Evolutionary conservation across 2,888 invertebrate genomes (phyloP), one percentile per base, ranked within the genome.

Genomic region (Tanypteryx hageni): DNA sequence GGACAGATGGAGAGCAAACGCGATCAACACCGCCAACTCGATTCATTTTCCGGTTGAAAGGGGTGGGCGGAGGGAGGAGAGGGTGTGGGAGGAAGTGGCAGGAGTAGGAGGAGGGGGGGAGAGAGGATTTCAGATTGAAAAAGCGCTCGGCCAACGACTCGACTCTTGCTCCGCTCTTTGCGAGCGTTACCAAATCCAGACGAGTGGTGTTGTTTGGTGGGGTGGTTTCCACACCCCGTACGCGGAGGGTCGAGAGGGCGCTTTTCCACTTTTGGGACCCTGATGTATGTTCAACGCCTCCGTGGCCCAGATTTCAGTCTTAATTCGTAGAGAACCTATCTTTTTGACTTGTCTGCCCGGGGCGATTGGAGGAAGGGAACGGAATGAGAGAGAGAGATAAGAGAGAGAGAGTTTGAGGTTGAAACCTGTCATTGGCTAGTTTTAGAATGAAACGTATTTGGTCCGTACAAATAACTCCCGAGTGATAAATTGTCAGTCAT

Each of bases 111-210:
- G 22, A 76, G 22, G 9, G 22, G n/a, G 22, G 9, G n/a, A 76
- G 76, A 27, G 76, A 76, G 13, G 76, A 13, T 11, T 76, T 76
- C 13, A 22, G 27, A 13, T 18, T 11, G 76, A 76, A 76, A 27
- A 27, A 76, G 27, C 22, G 13, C 13, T 76, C 9, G 13, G 4
- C 76, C 22, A n/a, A 27, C 76, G 7, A 22, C 18, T 27, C 76
- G 27, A 76, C 27, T 27, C 11, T 14, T 76, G 22, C 76, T 76
- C 18, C 27, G 27, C 22, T 22, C 10, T 14, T 13, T 7, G 76
- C 76, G 76, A 22, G 76, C 22, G 76, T 76, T 76, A 76, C 76
- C 76, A 76, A 76, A 76, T 76, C 76, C 76, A 76, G 76, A 76
- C 27, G 44, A 3, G 76, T 27, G 76, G 76, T 27, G 18, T 68